Base-by-base conservation (phyloP, 2,113 vertebrate species). In the Okapia johnstoni region DNA sequence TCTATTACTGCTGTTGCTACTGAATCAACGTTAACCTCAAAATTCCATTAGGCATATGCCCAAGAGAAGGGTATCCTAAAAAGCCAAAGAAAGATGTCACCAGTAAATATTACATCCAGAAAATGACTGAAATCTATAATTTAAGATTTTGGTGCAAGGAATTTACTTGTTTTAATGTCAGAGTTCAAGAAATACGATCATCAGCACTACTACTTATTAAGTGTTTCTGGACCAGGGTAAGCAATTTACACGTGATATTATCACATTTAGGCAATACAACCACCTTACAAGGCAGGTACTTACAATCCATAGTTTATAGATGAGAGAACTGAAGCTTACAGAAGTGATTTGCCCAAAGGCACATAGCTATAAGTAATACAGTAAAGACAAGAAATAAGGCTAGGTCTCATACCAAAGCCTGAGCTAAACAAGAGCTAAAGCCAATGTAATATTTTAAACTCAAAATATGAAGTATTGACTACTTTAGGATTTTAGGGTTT, bases 101-200 rank as follows among this genome's bases (percentile, higher is more conserved):
- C 43, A 93, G 61, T 55, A 57, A 48, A 76, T 23, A 95, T 85
- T 48, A 94, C 19, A 94, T 8, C 33, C 48, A 90, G 33, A 86
- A 94, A 94, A 90, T 57, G 2, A 90, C 9, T 58, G 94, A 95
- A 90, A 80, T 90, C 92, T 91, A 14, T 88, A 48, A 87, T 55
- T 92, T 63, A 95, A 93, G 54, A 93, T 55, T 96, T 50, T 85
- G 36, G 21, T 85, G 3, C 33, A 88, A 46, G 17, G 8, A 92
- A 89, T 90, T 63, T 88, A 92, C n/a, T 63, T 77, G 48, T 58
- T 86, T 58, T 86, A 94, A 93, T n/a, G 14, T 52, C 48, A 80
- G 28, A 88, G 28, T 92, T 70, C 54, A 86, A 70, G 36, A 93
- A 93, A 54, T n/a, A 81, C 19, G 85, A 12, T 30, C 43, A 79